Percentiles rank a stretch among this genome's conserved stretches.
Conservation (phyloP, 2,113 vertebrate genomes). For the Gasterosteus nipponicus region DNA sequence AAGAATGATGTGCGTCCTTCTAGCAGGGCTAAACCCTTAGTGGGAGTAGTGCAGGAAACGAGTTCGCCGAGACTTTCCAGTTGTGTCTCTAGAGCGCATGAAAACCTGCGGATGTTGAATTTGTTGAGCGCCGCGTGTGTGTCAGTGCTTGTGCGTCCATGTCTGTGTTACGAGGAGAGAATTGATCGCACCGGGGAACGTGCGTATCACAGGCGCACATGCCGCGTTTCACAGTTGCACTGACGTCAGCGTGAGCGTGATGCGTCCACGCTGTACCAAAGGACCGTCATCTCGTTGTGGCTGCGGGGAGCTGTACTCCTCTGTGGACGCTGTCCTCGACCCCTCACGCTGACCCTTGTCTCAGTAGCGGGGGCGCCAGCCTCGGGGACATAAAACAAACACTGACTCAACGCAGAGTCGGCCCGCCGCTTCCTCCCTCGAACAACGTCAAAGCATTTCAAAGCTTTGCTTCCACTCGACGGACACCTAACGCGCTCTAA, state of each 20-base stretch:
- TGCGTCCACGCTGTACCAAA: slow-evolving; percentile 36
- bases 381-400: slow-evolving; percentile 62
- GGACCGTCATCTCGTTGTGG: slow-evolving; percentile 40
- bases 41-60: slow-evolving; percentile 65
- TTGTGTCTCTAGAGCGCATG: slow-evolving; percentile 63
- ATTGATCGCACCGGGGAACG: slow-evolving; percentile 52
- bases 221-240: slow-evolving; percentile 59
- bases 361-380: slow-evolving; percentile 29
- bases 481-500: slow-evolving; percentile 40
- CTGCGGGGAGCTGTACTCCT: slow-evolving; percentile 19
- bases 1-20: slow-evolving; percentile 56
- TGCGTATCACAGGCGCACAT: slow-evolving; percentile 41
- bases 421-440: slow-evolving; percentile 22
- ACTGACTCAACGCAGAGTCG: slow-evolving; percentile 42
- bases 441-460: slow-evolving; percentile 16
- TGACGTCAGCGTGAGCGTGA: slow-evolving; percentile 24
- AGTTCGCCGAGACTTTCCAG: slow-evolving; percentile 60
- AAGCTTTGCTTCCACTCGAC: slow-evolving; percentile 48
- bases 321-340: slow-evolving; percentile 28
- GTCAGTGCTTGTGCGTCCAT: slow-evolving; percentile 23
- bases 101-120: slow-evolving; percentile 64
- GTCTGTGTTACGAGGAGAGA: slow-evolving; percentile 38
- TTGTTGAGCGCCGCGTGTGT: slow-evolving; percentile 40
- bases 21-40: slow-evolving; percentile 50
- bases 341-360: slow-evolving; percentile 50